These are phyloP conservation scores for Characodon lateralis DNA, from an alignment of 2,797 vertebrate genomes.

Conservation along the genomic window DNA sequence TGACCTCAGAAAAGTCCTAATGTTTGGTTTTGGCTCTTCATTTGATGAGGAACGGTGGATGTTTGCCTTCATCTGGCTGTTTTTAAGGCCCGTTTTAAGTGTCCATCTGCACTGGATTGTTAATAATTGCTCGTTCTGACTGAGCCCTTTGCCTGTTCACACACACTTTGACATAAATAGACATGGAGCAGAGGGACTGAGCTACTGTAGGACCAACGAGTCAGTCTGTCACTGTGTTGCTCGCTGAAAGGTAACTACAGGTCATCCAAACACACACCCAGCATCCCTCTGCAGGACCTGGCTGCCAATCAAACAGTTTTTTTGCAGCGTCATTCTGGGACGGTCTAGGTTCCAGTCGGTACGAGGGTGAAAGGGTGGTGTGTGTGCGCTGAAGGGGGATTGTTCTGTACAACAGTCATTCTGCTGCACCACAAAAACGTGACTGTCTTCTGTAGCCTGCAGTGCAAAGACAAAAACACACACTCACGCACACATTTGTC, in stretches of 20 bases:
- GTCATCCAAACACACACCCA: conserved; percentile 47
- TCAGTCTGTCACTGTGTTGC: conserved; percentile 28
- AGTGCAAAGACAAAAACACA: conserved; percentile 52
- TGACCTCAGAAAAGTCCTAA: conserved; percentile 49
- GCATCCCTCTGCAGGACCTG: conserved; percentile 36
- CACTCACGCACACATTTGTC: conserved; percentile 62
- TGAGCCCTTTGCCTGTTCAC: conserved; percentile 37
- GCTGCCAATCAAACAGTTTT: conserved; percentile 69
- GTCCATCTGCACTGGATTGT: conserved; percentile 56
- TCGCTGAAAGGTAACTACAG: conserved; percentile 69
- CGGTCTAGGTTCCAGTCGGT: conserved; percentile 53
- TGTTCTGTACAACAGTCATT: conserved; percentile 59
- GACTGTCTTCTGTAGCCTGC: conserved; percentile 75
- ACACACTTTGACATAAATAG: conserved; percentile 31
- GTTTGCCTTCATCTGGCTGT: neutral
- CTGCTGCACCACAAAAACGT: conserved; percentile 79
- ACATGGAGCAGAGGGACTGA: conserved; percentile 18
- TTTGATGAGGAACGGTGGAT: neutral
- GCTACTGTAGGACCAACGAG: conserved; percentile 62
- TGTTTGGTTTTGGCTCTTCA: neutral
- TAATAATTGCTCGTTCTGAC: conserved; percentile 63
- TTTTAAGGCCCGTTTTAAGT: neutral
- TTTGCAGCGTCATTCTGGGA: conserved; percentile 67
- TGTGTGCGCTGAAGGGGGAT: conserved; percentile 13
- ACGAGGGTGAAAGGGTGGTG: neutral